A percentile compares a stretch with the other conserved stretches of the same genome.
Conservation (phyloP, 2,113 vertebrate genomes). For the Parus major region DNA sequence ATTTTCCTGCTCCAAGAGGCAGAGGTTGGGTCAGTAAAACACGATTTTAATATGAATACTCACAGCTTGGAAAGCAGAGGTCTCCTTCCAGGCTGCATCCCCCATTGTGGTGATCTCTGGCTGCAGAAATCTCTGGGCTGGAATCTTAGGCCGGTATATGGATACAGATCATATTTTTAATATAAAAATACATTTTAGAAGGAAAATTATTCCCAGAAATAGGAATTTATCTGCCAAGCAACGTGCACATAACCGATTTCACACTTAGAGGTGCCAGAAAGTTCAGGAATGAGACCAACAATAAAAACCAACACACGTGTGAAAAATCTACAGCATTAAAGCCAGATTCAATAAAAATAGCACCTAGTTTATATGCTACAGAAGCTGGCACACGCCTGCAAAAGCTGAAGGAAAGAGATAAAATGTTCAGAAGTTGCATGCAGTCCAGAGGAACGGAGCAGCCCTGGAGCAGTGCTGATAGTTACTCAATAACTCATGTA, state of each 20-base stretch:
- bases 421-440: background rate
- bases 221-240: constrained; percentile 54
- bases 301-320: constrained; percentile 47
- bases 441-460: background rate
- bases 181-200: constrained; percentile 32
- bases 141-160: background rate
- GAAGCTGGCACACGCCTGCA: constrained; percentile 21
- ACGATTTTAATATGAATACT: background rate
- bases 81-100: background rate
- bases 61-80: background rate
- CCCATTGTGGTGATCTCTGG: background rate
- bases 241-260: constrained; percentile 11
- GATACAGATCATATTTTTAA: constrained; percentile 43
- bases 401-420: constrained; percentile 6
- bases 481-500: constrained; percentile 2
- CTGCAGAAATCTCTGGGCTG: constrained; percentile 4
- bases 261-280: constrained; percentile 53
- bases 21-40: background rate
- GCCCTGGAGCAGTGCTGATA: background rate
- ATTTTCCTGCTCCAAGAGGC: background rate
- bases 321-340: constrained; percentile 55
- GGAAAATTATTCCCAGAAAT: constrained; percentile 59
- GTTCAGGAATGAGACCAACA: constrained; percentile 56
- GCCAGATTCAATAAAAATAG: constrained; percentile 69
- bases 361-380: constrained; percentile 60